Conservation (phyloP, 2,113 vertebrate species). For the Mungos mungo region DNA sequence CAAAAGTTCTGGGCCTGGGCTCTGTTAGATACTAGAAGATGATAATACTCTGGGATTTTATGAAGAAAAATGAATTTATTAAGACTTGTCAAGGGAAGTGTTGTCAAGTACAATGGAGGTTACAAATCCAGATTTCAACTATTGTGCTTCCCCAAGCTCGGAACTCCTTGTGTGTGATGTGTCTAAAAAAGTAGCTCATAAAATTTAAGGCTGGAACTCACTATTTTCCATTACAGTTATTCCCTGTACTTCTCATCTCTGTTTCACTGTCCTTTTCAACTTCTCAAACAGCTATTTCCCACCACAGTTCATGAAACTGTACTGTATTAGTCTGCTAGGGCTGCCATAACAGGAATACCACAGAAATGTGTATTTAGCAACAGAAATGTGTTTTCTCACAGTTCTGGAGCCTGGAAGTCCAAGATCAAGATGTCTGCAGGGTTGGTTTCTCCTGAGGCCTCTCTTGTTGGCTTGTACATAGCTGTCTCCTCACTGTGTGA, state of each 20-base stretch:
- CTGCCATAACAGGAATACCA: neutral
- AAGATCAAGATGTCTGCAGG: neutral
- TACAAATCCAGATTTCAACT: neutral
- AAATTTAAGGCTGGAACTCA: neutral
- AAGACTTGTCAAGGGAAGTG: neutral
- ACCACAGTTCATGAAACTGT: neutral
- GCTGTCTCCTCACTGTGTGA: neutral
- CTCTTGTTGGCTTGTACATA: neutral
- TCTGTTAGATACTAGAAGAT: neutral
- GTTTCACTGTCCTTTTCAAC: neutral
- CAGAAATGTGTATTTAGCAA: neutral
- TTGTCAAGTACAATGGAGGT: neutral
- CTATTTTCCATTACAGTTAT: neutral
- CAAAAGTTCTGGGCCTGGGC: neutral
- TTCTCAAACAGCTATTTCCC: neutral
- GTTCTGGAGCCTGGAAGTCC: neutral
- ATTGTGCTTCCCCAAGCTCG: neutral
- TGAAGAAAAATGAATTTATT: neutral
- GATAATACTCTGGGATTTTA: neutral
- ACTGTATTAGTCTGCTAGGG: neutral
- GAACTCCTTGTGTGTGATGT: neutral
- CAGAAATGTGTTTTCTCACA: neutral
- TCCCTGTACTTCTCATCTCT: neutral
- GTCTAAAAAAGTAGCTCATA: neutral
- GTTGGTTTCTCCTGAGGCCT: neutral